Base-by-base conservation (phyloP, 2,113 vertebrate species). In the Notarius quadriscutis region DNA sequence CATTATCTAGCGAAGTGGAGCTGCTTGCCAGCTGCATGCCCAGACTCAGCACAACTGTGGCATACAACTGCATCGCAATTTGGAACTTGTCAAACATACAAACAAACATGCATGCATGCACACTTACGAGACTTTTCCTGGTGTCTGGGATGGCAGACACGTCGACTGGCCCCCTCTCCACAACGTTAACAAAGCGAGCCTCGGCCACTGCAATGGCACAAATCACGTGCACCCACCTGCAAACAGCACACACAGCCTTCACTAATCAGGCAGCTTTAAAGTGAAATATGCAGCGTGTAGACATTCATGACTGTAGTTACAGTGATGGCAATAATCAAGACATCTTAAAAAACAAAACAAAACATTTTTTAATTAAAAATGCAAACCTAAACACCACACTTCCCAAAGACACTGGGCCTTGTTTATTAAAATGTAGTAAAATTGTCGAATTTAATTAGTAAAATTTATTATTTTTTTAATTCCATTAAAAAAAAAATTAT, bases 181-280 rank as follows among this genome's bases (percentile, higher is more conserved):
- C 94, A 51, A 96, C 94, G 0, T 95, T 97, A 88, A 98, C 91
- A 71, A 99, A 99, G 18, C 96, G 96, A 71, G 94, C 98, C 92
- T 99, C 98, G 0, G 98, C 96, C 75, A 99, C 97, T 0, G 97
- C 97, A 0, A 99, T 97, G 27, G 97, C 97, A 83, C 98, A 99
- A 92, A 99, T 96, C 5, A 99, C 94, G 0, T 99, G 98, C 62
- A 98, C 95, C 98, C 98, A 99, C 91, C 98, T 99, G 91, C 30
- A 69, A 30, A 93, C 20, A 80, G 62, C 8, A 67, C 18, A 48
- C 10, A n/a, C 75, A 75, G 41, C 1, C 5, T 34, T 57, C 27
- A 75, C 27, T 74, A 30, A 62, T 27, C 34, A 77, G 14, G 48
- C 20, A 22, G 57, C 2, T 65, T 63, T 69, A 55, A 25, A 62